Evolutionary conservation across 2,888 invertebrate species (phyloP), one percentile per base, ranked within the genome.

Genomic region (Acronicta psi): DNA sequence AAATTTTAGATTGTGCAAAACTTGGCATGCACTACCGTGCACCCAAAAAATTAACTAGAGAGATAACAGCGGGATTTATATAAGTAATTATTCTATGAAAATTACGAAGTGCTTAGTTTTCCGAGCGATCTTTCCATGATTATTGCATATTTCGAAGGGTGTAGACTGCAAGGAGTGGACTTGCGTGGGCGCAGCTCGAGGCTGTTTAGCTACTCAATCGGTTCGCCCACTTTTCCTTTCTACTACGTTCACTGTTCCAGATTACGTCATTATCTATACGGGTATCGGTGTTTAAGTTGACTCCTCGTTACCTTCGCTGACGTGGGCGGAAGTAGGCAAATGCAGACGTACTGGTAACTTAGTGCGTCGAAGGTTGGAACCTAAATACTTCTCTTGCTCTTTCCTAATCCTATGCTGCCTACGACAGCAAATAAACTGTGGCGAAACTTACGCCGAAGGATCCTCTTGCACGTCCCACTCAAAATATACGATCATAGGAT

Each of bases 181-280:
- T 55, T 64, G 88, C 90, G 93, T 93, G 77, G 93, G 93, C 85
- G 87, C 81, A 69, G 61, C 73, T 81, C 92, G 90, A 92, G 92
- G 92, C 85, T 89, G 82, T 78, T 79, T 80, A 82, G 74, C 74
- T 75, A 71, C 80, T 74, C 80, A 82, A 80, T 81, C 81, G 83
- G 86, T 79, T 86, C 92, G 93, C 92, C 92, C 92, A 93, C 93
- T 93, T 92, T 92, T 93, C 92, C 93, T 93, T 92, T 93, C 93
- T 78, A 85, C 83, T 80, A 86, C 90, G 86, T 89, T 91, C 90
- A 88, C 90, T 84, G 89, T 79, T 90, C 91, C 90, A 89, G 87
- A 91, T 93, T 93, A 93, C 93, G 92, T 93, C 92, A 93, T 82
- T 73, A 63, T 69, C 60, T 66, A 59, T 73, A 69, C 75, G 70